A percentile compares a stretch with the other conserved stretches of the same genome.
Conservation (phyloP, 2,888 invertebrate species). For the Sericinus montela region DNA sequence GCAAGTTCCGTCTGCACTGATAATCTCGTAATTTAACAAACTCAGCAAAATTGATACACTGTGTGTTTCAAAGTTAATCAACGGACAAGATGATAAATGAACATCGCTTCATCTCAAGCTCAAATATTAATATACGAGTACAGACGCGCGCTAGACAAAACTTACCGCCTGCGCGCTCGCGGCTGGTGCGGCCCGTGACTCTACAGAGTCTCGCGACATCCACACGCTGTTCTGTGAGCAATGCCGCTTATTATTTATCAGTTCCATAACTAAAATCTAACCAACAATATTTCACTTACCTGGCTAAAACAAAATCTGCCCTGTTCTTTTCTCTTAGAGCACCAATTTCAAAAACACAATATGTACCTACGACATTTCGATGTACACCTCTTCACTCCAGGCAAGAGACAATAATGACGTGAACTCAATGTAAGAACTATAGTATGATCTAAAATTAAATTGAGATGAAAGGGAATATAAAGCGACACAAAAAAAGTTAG, state of each 20-base stretch:
- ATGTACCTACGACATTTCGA: slow-evolving; percentile 36
- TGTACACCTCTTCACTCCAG: slow-evolving; percentile 37
- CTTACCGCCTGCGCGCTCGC: slow-evolving; percentile 64
- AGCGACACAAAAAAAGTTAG: slow-evolving; percentile 67
- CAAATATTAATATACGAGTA: slow-evolving; percentile 70
- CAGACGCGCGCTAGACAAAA: slow-evolving; percentile 66
- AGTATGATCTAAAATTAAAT: slow-evolving; percentile 75
- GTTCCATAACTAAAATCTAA: slow-evolving; percentile 46
- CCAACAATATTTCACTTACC: slow-evolving; percentile 27
- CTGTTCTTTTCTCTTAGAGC: slow-evolving; percentile 2
- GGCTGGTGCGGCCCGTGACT: slow-evolving; percentile 59
- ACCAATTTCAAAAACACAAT: slow-evolving; percentile 24
- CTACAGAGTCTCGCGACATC: slow-evolving; percentile 59
- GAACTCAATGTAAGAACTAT: slow-evolving; percentile 75
- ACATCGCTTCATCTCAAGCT: slow-evolving; percentile 72
- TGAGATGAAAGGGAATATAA: slow-evolving; percentile 74
- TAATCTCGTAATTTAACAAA: not conserved
- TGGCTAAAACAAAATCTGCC: slow-evolving; percentile 25
- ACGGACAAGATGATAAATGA: slow-evolving; percentile 74
- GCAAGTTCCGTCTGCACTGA: too few relatives aligned
- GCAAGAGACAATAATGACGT: slow-evolving; percentile 73
- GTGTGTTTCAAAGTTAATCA: slow-evolving; percentile 61
- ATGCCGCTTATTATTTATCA: slow-evolving; percentile 75
- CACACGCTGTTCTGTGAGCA: slow-evolving; percentile 58
- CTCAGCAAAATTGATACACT: slow-evolving; percentile 60